Evolutionary conservation across 2,113 vertebrate species (phyloP).

Genomic region (Silurus meridionalis): DNA sequence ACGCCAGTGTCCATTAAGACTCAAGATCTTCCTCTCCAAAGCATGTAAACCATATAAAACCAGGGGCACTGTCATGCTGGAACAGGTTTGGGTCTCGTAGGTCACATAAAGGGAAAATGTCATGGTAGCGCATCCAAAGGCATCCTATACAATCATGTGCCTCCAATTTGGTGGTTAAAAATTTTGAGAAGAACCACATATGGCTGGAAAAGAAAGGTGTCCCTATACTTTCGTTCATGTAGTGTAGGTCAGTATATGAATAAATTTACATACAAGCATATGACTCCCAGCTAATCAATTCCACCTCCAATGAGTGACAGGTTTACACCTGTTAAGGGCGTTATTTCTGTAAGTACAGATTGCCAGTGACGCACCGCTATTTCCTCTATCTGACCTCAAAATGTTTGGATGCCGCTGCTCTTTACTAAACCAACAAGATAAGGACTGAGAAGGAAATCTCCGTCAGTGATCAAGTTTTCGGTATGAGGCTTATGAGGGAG

Average conservation of each 20-base stretch:
- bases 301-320: neutral
- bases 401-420: neutral
- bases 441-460: neutral
- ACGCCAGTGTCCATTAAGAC: too few relatives aligned
- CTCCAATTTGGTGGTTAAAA: too few relatives aligned
- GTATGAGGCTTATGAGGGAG: neutral
- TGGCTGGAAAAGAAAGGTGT: too few relatives aligned
- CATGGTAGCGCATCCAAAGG: too few relatives aligned
- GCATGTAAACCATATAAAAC: too few relatives aligned
- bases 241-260: neutral
- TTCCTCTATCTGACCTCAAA: neutral
- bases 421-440: constrained; percentile 28
- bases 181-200: too few relatives aligned
- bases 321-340: neutral
- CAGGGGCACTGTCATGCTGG: too few relatives aligned
- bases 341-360: neutral
- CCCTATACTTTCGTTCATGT: too few relatives aligned
- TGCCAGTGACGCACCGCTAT: neutral
- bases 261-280: neutral
- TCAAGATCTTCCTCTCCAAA: too few relatives aligned
- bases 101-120: too few relatives aligned
- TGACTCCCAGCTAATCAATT: neutral
- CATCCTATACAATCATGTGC: too few relatives aligned
- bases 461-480: neutral
- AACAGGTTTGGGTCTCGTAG: too few relatives aligned